Conservation (phyloP, 1,140 invertebrate genomes). For the Listronotus oregonensis region DNA sequence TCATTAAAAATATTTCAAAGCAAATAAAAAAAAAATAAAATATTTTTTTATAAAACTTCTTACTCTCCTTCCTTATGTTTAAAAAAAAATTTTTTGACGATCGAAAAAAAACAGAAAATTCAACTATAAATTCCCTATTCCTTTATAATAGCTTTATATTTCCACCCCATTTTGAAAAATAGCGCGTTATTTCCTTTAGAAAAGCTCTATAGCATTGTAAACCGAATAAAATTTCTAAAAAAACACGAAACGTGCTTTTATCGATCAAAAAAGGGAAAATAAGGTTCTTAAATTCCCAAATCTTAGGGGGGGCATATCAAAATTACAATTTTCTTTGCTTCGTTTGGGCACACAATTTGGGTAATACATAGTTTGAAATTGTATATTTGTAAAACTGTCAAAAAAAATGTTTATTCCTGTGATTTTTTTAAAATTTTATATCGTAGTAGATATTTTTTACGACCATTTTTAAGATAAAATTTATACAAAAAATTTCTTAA, state of each 20-base stretch:
- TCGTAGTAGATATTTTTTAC: too few species aligned
- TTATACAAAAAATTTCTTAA: too few species aligned
- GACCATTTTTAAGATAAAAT: too few species aligned
- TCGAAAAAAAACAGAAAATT: not conserved
- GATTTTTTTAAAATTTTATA: too few species aligned
- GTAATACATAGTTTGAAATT: too few species aligned
- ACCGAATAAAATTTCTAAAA: constrained; percentile 37
- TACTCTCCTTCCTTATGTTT: too few species aligned
- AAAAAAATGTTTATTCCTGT: too few species aligned
- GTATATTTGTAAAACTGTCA: too few species aligned
- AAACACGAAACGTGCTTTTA: constrained; percentile 24
- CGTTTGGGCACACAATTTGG: too few species aligned
- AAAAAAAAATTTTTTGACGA: not conserved
- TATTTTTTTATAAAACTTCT: too few species aligned
- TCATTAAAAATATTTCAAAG: too few species aligned
- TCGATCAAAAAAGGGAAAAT: constrained; percentile 31
- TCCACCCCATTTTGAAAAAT: constrained; percentile 30
- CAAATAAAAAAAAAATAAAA: too few species aligned
- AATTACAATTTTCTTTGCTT: constrained; percentile 5
- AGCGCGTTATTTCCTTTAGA: constrained; percentile 25
- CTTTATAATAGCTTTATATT: constrained; percentile 24
- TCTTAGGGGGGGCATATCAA: constrained; percentile 12
- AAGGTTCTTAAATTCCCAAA: constrained; percentile 27
- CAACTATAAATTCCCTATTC: constrained; percentile 19
- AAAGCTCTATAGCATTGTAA: constrained; percentile 29